phyloP scores from a whole-genome alignment of 2,113 vertebrate genomes.

The Sander lucioperca region DNA sequence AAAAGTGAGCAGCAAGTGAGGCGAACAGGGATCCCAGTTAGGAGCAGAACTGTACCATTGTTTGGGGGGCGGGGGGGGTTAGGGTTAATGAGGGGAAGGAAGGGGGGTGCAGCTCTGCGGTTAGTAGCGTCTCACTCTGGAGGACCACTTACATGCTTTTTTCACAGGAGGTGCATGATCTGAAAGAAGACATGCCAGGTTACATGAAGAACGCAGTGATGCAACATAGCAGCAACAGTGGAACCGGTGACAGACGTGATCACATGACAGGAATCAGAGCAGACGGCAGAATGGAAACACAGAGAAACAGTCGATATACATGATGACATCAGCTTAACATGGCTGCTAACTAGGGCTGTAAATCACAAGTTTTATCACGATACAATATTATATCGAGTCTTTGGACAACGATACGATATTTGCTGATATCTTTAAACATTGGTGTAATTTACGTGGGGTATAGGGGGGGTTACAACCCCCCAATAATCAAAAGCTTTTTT shows the following conservation, averaged over 20 bases:
- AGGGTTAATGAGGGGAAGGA: slow-evolving; percentile 44
- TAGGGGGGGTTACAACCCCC: too few species aligned
- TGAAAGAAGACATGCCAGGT: slow-evolving; percentile 91
- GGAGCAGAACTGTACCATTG: slow-evolving; percentile 5
- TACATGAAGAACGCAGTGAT: slow-evolving; percentile 73
- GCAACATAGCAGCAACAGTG: slow-evolving; percentile 32
- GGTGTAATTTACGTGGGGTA: too few species aligned
- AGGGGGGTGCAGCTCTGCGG: neutral
- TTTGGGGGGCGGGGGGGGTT: neutral
- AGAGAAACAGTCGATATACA: too few species aligned
- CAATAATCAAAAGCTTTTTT: too few species aligned
- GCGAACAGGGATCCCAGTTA: slow-evolving; percentile 4
- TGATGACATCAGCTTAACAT: too few species aligned
- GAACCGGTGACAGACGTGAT: neutral
- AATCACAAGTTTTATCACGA: too few species aligned
- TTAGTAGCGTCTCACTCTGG: slow-evolving; percentile 50
- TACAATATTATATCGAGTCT: too few species aligned
- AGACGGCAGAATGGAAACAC: too few species aligned
- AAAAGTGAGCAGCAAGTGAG: neutral
- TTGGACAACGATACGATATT: too few species aligned
- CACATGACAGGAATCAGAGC: too few species aligned
- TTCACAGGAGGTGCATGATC: slow-evolving; percentile 89
- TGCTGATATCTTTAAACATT: too few species aligned
- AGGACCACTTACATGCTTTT: slow-evolving; percentile 91
- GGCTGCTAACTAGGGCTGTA: too few species aligned